These are phyloP conservation scores for Parauchenoglanis ngamensis DNA, from an alignment of 2,797 vertebrate species.

Conservation along the genomic window DNA sequence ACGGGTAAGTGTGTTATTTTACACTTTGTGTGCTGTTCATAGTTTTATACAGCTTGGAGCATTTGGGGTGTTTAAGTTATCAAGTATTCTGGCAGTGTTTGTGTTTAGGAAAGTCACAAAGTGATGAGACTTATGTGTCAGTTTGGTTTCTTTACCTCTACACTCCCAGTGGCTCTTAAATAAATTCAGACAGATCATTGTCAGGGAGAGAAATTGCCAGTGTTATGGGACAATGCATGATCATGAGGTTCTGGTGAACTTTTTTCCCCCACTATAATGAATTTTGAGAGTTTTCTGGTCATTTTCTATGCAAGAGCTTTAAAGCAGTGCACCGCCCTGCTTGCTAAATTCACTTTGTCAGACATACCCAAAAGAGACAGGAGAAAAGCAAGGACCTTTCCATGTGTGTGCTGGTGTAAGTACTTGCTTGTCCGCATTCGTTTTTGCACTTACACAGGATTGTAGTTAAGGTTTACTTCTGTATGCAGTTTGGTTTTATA, in stretches of 20 bases:
- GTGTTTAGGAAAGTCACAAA: not conserved
- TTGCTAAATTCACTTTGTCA: slow-evolving; percentile 48
- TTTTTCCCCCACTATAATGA: slow-evolving; percentile 45
- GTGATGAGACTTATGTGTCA: slow-evolving; percentile 31
- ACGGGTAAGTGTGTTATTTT: slow-evolving; percentile 77
- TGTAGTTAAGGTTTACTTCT: slow-evolving; percentile 52
- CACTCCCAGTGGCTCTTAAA: slow-evolving; percentile 42
- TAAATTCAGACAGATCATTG: slow-evolving; percentile 64
- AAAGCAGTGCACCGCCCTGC: slow-evolving; percentile 53
- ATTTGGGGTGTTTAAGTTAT: not conserved
- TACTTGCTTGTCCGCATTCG: slow-evolving; percentile 49
- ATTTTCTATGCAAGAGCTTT: slow-evolving; percentile 57
- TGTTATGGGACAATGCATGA: slow-evolving; percentile 53
- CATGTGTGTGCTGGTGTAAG: slow-evolving; percentile 39
- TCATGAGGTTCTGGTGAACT: slow-evolving; percentile 56
- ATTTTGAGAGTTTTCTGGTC: slow-evolving; percentile 55
- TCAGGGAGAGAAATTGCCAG: slow-evolving; percentile 55
- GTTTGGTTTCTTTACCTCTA: slow-evolving; percentile 10
- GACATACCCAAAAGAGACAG: slow-evolving; percentile 32
- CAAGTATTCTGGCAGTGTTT: slow-evolving; percentile 7
- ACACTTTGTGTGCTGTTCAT: not conserved
- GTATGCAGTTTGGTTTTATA: slow-evolving; percentile 28
- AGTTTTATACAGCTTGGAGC: not conserved
- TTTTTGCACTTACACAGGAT: slow-evolving; percentile 49
- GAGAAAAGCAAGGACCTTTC: slow-evolving; percentile 25